Evolutionary conservation across 2,797 vertebrate species (phyloP).

Genomic region (Sebastes hubbsi): DNA sequence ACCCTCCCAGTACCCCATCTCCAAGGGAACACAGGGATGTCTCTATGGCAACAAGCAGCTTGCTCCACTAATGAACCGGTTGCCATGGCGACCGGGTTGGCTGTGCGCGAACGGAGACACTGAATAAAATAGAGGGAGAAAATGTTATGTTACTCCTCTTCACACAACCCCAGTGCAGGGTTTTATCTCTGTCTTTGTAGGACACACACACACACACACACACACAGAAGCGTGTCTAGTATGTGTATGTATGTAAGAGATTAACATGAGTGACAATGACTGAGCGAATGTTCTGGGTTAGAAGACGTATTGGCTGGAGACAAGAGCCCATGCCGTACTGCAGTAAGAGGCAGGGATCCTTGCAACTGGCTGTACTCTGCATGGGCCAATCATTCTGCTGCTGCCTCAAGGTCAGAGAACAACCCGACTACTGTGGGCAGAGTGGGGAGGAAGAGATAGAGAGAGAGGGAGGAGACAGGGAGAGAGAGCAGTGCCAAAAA

Average conservation of each 20-base stretch:
- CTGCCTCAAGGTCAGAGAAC: constrained; percentile 68
- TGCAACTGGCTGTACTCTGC: constrained; percentile 52
- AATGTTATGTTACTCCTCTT: constrained; percentile 63
- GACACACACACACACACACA: background rate
- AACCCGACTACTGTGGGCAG: constrained; percentile 2
- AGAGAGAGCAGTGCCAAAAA: constrained; percentile 21
- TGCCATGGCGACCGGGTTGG: constrained; percentile 78
- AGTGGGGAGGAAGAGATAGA: background rate
- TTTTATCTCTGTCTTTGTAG: constrained; percentile 32
- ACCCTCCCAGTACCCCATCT: constrained; percentile 72
- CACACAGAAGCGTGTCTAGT: background rate
- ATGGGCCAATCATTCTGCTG: constrained; percentile 31
- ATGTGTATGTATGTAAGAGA: constrained; percentile 6
- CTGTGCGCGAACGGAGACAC: constrained; percentile 75
- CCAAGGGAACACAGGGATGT: constrained; percentile 80
- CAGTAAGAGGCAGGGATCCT: constrained; percentile 24
- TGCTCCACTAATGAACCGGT: constrained; percentile 85
- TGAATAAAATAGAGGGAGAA: constrained; percentile 66
- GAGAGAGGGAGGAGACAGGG: background rate
- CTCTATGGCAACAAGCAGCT: constrained; percentile 86
- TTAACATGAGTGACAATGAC: constrained; percentile 43
- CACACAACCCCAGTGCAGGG: constrained; percentile 26
- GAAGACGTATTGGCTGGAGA: background rate
- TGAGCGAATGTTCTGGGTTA: constrained; percentile 15
- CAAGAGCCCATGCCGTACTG: constrained; percentile 13